Conservation (phyloP, 2,113 vertebrate genomes). For the Gallinago media region DNA sequence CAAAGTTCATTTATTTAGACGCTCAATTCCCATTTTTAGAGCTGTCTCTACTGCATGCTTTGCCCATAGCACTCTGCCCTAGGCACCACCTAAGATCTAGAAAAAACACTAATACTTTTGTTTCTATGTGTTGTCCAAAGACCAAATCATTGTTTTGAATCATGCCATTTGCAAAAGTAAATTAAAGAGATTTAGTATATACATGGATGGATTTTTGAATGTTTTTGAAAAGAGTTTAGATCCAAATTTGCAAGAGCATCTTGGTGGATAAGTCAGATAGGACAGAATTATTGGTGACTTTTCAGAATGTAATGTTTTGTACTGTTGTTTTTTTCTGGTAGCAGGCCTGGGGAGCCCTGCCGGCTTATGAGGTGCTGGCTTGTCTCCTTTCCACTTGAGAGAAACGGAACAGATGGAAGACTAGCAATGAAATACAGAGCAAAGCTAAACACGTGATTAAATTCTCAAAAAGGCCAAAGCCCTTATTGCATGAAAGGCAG, state of each 20-base stretch:
- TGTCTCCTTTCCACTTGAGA: background rate
- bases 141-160: background rate
- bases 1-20: background rate
- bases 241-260: background rate
- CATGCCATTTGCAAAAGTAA: background rate
- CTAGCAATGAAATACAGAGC: background rate
- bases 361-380: background rate
- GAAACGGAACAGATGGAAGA: background rate
- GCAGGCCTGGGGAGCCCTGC: background rate
- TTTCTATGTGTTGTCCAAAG: background rate
- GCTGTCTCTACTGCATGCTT: background rate
- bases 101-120: background rate
- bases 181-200: background rate
- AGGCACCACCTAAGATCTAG: background rate
- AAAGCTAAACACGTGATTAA: background rate
- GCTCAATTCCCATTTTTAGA: background rate
- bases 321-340: background rate
- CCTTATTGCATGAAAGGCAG: background rate
- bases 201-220: background rate
- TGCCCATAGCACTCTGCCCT: background rate
- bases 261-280: rapidly evolving
- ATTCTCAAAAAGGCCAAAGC: constrained; percentile 28
- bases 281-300: background rate
- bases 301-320: background rate
- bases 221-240: background rate